phyloP scores from a whole-genome alignment of 2,797 vertebrate species.

The Mus spretus region DNA sequence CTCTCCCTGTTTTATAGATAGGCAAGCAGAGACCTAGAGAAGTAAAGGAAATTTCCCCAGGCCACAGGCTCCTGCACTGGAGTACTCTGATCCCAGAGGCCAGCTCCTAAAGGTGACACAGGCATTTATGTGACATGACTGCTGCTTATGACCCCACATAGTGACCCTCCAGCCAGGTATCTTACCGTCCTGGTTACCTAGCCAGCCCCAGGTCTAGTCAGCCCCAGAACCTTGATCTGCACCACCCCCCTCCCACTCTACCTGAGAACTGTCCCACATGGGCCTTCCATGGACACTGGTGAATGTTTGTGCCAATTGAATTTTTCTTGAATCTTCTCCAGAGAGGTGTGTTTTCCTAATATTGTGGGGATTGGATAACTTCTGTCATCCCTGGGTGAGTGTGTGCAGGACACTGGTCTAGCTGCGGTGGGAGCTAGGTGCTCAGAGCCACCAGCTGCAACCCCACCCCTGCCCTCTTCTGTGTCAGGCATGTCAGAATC shows the following conservation, averaged over 20 bases:
- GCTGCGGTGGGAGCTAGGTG: background rate
- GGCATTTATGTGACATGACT: background rate
- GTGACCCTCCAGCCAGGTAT: background rate
- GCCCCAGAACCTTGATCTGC: background rate
- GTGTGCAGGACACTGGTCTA: background rate
- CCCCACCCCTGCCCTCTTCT: background rate
- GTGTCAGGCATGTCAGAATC: background rate
- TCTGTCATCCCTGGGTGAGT: background rate
- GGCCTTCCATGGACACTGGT: too few relatives aligned
- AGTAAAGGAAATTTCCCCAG: background rate
- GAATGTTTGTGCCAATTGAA: background rate
- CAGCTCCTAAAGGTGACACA: background rate
- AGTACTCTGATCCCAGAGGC: background rate
- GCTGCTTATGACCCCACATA: background rate
- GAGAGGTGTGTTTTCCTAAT: accelerated
- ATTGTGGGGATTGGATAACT: background rate
- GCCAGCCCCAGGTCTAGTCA: background rate
- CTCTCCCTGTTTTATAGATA: background rate
- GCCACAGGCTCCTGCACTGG: background rate
- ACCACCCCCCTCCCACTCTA: accelerated
- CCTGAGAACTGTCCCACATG: background rate
- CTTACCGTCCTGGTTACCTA: background rate
- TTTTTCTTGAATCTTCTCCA: background rate
- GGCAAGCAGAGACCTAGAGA: background rate
- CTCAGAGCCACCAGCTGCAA: background rate